These are phyloP conservation scores for Stratiomys singularior DNA, from an alignment of 2,888 invertebrate species.

Conservation along the genomic window DNA sequence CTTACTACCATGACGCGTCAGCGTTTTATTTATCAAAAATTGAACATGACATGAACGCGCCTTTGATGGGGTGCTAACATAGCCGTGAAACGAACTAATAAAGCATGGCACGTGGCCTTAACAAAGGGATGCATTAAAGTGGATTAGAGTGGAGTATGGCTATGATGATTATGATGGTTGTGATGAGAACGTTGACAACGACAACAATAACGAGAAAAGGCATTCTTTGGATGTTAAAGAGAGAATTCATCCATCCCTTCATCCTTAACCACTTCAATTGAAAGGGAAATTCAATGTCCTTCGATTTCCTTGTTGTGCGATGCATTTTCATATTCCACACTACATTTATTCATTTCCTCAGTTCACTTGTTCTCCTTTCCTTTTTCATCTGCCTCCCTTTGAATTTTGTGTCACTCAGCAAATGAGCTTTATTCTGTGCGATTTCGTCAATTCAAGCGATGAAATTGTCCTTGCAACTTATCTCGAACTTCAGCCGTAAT, in stretches of 20 bases:
- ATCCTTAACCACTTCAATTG: neutral
- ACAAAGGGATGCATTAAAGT: constrained; percentile 67
- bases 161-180: neutral
- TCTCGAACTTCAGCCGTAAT: no score
- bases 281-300: constrained; percentile 35
- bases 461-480: no score
- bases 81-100: constrained; percentile 61
- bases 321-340: constrained; percentile 29
- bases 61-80: constrained; percentile 44
- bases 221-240: constrained; percentile 50
- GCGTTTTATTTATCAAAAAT: constrained; percentile 35
- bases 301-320: constrained; percentile 40
- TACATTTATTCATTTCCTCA: neutral
- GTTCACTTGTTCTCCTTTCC: neutral
- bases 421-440: neutral
- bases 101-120: constrained; percentile 66
- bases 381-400: neutral
- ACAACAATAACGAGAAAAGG: constrained; percentile 46
- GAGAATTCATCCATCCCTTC: constrained; percentile 3
- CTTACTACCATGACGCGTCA: neutral
- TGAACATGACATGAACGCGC: constrained; percentile 43
- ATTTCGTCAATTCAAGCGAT: no score
- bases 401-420: neutral
- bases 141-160: constrained; percentile 61
- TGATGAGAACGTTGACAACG: constrained; percentile 1